Conservation (phyloP, 2,797 vertebrate species). For the Peromyscus nudipes region DNA sequence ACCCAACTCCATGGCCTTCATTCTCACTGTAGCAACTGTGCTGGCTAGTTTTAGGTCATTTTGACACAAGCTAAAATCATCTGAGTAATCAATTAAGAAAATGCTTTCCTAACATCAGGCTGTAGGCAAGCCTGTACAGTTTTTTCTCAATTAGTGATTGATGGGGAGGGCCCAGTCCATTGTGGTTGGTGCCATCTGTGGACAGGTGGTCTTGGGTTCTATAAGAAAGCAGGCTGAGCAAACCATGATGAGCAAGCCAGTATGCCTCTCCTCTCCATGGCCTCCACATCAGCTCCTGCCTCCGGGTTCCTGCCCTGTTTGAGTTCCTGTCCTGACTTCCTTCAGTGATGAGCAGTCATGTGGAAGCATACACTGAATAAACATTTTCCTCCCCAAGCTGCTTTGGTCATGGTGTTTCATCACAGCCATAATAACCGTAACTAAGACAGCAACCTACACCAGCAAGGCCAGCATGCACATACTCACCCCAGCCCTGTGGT, state of each 20-base stretch:
- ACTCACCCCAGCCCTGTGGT: background rate
- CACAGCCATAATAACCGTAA: background rate
- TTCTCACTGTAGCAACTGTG: background rate
- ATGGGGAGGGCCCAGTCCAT: background rate
- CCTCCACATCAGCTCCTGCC: background rate
- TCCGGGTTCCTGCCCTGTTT: background rate
- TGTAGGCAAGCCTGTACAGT: background rate
- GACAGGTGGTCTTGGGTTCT: background rate
- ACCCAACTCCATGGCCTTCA: background rate
- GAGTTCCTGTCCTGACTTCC: background rate
- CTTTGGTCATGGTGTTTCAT: background rate
- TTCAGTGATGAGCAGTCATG: background rate
- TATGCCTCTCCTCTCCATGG: background rate
- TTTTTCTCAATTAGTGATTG: background rate
- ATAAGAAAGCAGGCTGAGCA: background rate
- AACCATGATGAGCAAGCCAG: background rate
- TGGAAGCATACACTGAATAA: too few relatives aligned
- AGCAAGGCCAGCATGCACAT: accelerated
- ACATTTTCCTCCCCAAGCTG: background rate
- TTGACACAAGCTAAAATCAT: background rate
- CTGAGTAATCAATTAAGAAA: background rate
- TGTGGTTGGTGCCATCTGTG: background rate
- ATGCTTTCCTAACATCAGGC: too few relatives aligned
- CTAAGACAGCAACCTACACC: background rate
- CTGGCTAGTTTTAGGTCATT: background rate